Base-by-base conservation (phyloP, 2,797 vertebrate genomes). In the Galaxias olidus region DNA sequence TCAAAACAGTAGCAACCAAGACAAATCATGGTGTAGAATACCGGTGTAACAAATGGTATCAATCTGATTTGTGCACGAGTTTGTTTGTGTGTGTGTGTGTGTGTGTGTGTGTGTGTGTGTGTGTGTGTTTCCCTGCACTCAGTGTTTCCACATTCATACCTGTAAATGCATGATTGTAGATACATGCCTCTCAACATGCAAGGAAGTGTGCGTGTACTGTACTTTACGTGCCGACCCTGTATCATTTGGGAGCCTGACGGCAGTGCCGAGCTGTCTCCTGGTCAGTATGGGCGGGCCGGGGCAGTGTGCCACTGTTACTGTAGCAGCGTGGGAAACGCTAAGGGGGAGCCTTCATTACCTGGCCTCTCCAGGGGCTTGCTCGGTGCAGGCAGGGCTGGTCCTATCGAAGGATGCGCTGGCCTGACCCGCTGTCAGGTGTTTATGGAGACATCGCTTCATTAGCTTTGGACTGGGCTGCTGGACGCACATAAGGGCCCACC, bases 401-500 rank as follows among this genome's bases (percentile, higher is more conserved):
- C 30, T 73, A 68, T 74, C 79, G 64, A 64, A 68, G 65, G 73
- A 64, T 72, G 77, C 71, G 68, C 76, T 59, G 78, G 74, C 78
- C 79, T 81, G 84, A 83, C 84, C 85, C 78, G 66, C 82, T 84
- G 81, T 90, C 89, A 88, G 86, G 86, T 88, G 88, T 90, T 91
- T 88, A 91, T 89, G 78, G 84, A 91, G 87, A 91, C 87, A 90
- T 92, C 89, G 87, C 86, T 90, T 90, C 82, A 91, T 91, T 89
- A 90, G 81, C 84, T 63, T 78, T 60, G 79, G 77, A 86, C 76
- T 76, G 83, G 30, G 30, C 30, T 76, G 77, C 86, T 73, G 82
- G 75, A 82, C 77, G 77, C 85, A 88, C 88, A 90, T 88, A 86
- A 89, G 84, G 87, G 73, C 75, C 71, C 59, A 75, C 88, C 90